phyloP scores from a whole-genome alignment of 2,113 vertebrate species.

The Marmota flaviventris region DNA sequence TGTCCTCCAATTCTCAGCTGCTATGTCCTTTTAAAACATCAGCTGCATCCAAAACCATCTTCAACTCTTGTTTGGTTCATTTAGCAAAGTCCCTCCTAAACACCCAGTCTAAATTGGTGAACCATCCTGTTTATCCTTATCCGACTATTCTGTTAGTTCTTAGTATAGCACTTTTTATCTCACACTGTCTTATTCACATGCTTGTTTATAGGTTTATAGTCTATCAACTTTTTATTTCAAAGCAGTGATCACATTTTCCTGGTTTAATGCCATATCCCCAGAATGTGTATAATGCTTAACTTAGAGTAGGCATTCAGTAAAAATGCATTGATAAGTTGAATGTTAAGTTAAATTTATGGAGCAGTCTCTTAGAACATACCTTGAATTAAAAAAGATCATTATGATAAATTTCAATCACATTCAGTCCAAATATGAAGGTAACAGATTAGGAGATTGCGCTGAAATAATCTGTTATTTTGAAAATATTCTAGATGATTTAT shows the following conservation, averaged over 20 bases:
- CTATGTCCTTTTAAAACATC: neutral
- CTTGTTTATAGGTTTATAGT: constrained; percentile 14
- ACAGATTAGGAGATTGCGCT: neutral
- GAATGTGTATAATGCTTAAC: neutral
- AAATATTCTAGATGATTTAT: constrained; percentile 18
- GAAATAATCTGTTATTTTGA: neutral
- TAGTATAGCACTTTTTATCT: neutral
- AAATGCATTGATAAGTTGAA: neutral
- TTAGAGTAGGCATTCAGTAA: neutral
- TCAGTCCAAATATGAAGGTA: neutral
- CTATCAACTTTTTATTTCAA: neutral
- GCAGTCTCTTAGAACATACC: neutral
- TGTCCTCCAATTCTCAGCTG: neutral
- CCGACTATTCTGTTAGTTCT: neutral
- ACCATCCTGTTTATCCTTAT: neutral
- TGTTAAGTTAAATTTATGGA: neutral
- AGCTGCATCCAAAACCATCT: neutral
- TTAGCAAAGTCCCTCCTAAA: neutral
- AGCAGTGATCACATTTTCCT: neutral
- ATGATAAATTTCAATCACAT: constrained; percentile 31
- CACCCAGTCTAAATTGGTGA: neutral
- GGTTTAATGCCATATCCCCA: neutral
- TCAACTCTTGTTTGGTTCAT: neutral
- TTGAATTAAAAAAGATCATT: neutral
- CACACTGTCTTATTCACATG: neutral